Conservation (phyloP, 2,113 vertebrate species). For the Eptesicus fuscus region DNA sequence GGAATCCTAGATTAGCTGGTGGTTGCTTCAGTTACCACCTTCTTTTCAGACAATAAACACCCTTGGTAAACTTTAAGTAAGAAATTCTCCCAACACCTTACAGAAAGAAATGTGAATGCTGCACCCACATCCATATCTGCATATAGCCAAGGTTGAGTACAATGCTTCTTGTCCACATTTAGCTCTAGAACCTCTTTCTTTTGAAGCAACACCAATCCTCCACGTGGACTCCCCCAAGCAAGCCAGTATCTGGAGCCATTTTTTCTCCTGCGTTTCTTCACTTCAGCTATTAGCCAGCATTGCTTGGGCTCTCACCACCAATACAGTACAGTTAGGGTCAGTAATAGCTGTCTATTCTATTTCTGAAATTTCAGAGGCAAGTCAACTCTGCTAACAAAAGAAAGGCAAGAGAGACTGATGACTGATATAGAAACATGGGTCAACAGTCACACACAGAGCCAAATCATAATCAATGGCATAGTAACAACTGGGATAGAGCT, state of each 20-base stretch:
- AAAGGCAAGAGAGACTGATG: not conserved
- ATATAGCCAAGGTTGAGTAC: not conserved
- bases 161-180: not conserved
- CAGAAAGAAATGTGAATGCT: not conserved
- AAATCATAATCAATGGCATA: not conserved
- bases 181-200: not conserved
- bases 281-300: not conserved
- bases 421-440: not conserved
- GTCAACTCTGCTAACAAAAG: not conserved
- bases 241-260: not conserved
- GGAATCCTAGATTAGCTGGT: not conserved
- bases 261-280: not conserved
- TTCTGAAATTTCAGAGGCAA: not conserved
- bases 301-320: not conserved
- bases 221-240: not conserved
- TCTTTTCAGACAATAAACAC: not conserved
- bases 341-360: not conserved
- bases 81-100: not conserved
- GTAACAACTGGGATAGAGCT: not conserved
- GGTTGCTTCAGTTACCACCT: not conserved
- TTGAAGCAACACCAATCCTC: not conserved
- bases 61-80: not conserved
- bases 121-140: not conserved
- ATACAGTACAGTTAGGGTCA: not conserved
- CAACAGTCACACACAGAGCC: not conserved